Conservation (phyloP, 2,113 vertebrate species). For the Oenanthe oenanthe region DNA sequence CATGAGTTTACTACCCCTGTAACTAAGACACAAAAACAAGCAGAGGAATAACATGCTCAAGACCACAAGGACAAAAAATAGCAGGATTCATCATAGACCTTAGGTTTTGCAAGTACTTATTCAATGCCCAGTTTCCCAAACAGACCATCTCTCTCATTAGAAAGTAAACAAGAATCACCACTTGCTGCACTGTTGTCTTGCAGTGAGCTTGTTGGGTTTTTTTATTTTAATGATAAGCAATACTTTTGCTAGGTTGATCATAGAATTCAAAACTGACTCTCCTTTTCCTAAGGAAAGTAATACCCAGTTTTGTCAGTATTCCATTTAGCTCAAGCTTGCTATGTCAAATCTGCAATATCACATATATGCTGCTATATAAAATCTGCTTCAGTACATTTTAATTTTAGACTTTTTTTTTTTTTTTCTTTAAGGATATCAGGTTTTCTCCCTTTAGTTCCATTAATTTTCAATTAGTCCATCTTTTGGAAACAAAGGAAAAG, state of each 20-base stretch:
- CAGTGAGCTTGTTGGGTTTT: not conserved
- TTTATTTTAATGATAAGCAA: not conserved
- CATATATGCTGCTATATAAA: not conserved
- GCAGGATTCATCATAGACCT: not conserved
- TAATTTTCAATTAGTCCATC: not conserved
- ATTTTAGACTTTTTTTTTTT: slow-evolving; percentile 9
- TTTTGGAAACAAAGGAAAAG: not conserved
- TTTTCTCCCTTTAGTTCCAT: not conserved
- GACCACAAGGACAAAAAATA: not conserved
- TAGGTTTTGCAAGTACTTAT: not conserved
- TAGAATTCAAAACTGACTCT: not conserved
- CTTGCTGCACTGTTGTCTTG: not conserved
- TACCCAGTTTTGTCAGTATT: not conserved
- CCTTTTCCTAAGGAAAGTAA: not conserved
- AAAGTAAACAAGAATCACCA: not conserved
- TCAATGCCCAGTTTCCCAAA: not conserved
- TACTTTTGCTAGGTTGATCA: not conserved
- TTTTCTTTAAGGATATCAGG: not conserved
- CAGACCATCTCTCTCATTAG: not conserved
- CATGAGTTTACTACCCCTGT: not conserved
- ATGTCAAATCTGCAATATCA: not conserved
- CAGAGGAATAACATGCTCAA: not conserved
- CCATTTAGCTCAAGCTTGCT: not conserved
- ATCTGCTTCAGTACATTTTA: slow-evolving; percentile 11
- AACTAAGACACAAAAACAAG: not conserved